Evolutionary conservation across 1,140 invertebrate species (phyloP).

Genomic region (Rhagoletis pomonella): DNA sequence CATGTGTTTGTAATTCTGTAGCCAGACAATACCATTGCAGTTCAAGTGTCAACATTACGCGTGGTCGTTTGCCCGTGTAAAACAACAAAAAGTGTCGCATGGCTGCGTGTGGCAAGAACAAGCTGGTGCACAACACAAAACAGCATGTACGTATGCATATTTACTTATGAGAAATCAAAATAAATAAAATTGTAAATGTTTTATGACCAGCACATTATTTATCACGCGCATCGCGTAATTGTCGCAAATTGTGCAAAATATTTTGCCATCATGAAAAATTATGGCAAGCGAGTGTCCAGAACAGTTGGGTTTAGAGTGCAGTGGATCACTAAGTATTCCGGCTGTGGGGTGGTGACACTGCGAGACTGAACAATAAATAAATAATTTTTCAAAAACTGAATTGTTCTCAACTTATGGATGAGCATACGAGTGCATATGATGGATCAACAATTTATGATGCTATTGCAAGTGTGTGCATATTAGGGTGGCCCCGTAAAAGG

Average conservation of each 20-base stretch:
- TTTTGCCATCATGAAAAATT: slow-evolving; percentile 34
- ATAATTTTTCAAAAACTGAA: slow-evolving; percentile 19
- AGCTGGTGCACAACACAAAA: background rate
- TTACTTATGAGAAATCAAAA: background rate
- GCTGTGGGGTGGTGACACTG: background rate
- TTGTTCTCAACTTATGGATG: background rate
- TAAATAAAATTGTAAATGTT: slow-evolving; percentile 32
- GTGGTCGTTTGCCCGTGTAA: background rate
- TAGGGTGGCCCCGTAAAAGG: background rate
- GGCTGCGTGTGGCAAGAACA: slow-evolving; percentile 24
- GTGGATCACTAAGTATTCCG: background rate
- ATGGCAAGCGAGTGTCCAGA: background rate
- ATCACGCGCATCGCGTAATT: slow-evolving; percentile 50
- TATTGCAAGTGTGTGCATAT: background rate
- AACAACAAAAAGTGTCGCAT: slow-evolving; percentile 24
- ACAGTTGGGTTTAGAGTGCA: slow-evolving; percentile 30
- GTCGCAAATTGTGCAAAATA: slow-evolving; percentile 48
- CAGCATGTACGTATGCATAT: background rate
- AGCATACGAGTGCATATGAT: too few relatives aligned
- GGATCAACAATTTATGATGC: background rate
- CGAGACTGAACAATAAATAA: background rate
- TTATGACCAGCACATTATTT: slow-evolving; percentile 46
- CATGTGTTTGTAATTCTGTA: background rate
- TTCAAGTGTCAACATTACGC: slow-evolving; percentile 24
- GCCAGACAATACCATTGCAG: background rate